These are phyloP conservation scores for Setipinna tenuifilis DNA, from an alignment of 2,797 vertebrate genomes.

Conservation along the genomic window DNA sequence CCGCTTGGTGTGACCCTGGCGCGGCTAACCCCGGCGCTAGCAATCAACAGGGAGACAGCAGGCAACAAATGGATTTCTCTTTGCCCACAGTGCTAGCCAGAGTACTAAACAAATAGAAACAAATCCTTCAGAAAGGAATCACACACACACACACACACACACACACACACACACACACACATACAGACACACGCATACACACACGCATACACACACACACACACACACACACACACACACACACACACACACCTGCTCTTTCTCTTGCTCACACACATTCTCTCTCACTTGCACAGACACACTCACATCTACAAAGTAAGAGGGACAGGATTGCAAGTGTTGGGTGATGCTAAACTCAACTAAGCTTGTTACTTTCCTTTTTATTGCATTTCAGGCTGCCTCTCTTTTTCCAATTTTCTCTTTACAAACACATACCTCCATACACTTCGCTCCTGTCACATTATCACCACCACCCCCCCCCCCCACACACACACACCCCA, in stretches of 20 bases:
- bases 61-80: slow-evolving; percentile 15
- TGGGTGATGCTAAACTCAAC: neutral
- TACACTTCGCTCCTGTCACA: neutral
- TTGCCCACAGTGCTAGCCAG: neutral
- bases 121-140: neutral
- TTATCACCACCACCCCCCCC: neutral
- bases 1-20: neutral
- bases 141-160: neutral
- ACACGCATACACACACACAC: neutral
- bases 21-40: slow-evolving; percentile 1
- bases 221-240: neutral
- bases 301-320: neutral
- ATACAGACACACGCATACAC: neutral
- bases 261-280: too few relatives aligned
- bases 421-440: neutral
- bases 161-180: neutral
- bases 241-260: neutral
- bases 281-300: neutral
- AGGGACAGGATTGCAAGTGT: neutral
- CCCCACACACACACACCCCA: too few relatives aligned
- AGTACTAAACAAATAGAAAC: slow-evolving; percentile 1
- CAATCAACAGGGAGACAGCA: slow-evolving; percentile 1
- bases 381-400: neutral
- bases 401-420: neutral
- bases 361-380: neutral